phyloP scores from a whole-genome alignment of 2,113 vertebrate genomes.

The Periophthalmodon schlosseri region DNA sequence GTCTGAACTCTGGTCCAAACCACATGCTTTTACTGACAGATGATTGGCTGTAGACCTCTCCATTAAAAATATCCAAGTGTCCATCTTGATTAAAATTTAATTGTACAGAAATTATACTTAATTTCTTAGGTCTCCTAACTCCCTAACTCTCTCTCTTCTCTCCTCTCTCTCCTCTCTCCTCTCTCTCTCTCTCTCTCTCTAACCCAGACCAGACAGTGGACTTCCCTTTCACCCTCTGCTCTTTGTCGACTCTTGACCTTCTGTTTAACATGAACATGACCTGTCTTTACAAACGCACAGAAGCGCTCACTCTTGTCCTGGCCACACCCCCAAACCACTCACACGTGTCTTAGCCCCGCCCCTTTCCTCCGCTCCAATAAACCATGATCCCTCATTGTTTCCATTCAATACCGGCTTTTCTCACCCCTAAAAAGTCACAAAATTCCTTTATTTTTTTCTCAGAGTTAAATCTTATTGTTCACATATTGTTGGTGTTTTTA shows the following conservation, averaged over 20 bases:
- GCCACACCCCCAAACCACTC: neutral
- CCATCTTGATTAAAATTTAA: no score
- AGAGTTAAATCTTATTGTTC: neutral
- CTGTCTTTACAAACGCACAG: conserved; percentile 6
- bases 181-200: neutral
- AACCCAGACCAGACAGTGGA: neutral
- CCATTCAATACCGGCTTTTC: neutral
- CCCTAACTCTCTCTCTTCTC: neutral
- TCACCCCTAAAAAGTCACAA: neutral
- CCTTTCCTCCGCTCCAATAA: neutral
- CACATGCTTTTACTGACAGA: no score
- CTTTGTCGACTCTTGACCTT: neutral
- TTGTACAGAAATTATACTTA: no score
- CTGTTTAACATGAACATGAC: conserved; percentile 11
- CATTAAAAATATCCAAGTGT: no score
- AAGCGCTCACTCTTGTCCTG: conserved; percentile 5
- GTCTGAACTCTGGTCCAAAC: no score
- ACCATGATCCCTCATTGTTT: neutral
- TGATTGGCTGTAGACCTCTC: no score
- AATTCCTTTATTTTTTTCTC: neutral
- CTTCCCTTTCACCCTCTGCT: neutral
- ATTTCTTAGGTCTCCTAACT: neutral
- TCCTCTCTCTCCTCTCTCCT: neutral
- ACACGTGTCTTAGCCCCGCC: neutral
- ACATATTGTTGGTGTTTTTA: neutral